Percentiles rank a stretch among this genome's conserved stretches.
Evolutionary conservation across 1,140 invertebrate species (phyloP).

Genomic region (Rhysida immarginata): DNA sequence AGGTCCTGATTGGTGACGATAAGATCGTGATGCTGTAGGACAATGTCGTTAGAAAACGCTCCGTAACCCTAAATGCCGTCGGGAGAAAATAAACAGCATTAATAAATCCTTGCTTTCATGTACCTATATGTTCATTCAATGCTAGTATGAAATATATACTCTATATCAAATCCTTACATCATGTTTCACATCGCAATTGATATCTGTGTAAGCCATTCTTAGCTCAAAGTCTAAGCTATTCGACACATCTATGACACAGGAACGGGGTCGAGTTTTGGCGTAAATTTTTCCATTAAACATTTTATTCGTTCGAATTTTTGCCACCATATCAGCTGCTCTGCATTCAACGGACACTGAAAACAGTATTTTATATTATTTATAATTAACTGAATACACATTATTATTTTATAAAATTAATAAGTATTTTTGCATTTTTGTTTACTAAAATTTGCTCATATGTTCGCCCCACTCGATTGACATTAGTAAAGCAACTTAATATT

Average conservation of each 20-base stretch:
- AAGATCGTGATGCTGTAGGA: constrained; percentile 87
- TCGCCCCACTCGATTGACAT: too few relatives aligned
- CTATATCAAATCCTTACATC: too few relatives aligned
- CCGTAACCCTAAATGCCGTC: constrained; percentile 13
- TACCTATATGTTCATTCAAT: too few relatives aligned
- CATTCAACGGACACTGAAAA: constrained; percentile 66
- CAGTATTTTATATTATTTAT: too few relatives aligned
- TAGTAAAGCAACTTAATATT: too few relatives aligned
- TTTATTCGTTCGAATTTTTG: constrained; percentile 76
- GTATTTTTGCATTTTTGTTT: too few relatives aligned
- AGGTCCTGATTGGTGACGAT: constrained; percentile 87
- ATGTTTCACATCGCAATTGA: constrained; percentile 56
- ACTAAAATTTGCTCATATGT: too few relatives aligned
- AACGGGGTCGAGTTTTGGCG: constrained; percentile 79
- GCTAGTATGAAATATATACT: too few relatives aligned
- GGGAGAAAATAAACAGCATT: too few relatives aligned
- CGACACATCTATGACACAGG: constrained; percentile 71
- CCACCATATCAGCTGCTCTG: constrained; percentile 73
- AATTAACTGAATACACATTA: too few relatives aligned
- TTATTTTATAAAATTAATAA: too few relatives aligned
- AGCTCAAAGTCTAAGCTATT: constrained; percentile 71
- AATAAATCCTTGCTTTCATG: too few relatives aligned
- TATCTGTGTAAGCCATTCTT: constrained; percentile 75
- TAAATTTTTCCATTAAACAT: constrained; percentile 88
- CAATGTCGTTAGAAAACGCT: constrained; percentile 54